A percentile compares a stretch with the other conserved stretches of the same genome.
phyloP scores from a whole-genome alignment of 2,888 invertebrate genomes.

The Prosopocoilus inquinatus region DNA sequence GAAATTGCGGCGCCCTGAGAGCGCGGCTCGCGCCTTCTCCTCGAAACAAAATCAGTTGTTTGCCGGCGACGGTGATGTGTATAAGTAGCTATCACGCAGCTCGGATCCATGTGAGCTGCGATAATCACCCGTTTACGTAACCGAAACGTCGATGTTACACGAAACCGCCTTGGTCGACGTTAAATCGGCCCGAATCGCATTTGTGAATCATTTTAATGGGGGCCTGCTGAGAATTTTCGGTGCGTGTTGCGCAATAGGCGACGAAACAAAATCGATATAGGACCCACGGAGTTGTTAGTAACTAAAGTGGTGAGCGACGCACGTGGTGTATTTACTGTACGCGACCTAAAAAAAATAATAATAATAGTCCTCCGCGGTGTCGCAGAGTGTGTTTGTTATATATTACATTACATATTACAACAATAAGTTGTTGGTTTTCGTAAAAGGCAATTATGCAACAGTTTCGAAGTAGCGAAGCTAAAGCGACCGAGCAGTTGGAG shows the following conservation, averaged over 20 bases:
- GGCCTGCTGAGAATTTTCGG: slow-evolving; percentile 7
- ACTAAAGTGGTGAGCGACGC: too few species aligned
- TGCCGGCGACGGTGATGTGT: slow-evolving; percentile 4
- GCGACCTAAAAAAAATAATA: too few species aligned
- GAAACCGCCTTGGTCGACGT: neutral
- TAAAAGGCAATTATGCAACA: slow-evolving; percentile 11
- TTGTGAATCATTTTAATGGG: neutral
- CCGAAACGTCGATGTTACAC: neutral
- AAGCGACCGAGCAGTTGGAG: slow-evolving; percentile 19
- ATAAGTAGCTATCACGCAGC: neutral
- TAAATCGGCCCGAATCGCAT: neutral
- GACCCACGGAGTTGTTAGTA: slow-evolving; percentile 18
- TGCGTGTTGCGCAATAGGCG: slow-evolving; percentile 30
- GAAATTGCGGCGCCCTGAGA: slow-evolving; percentile 11
- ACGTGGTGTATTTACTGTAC: slow-evolving; percentile 17
- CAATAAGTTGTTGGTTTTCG: neutral
- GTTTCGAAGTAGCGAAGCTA: slow-evolving; percentile 11
- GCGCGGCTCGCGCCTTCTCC: neutral
- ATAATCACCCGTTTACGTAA: slow-evolving; percentile 9
- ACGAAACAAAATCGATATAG: slow-evolving; percentile 26
- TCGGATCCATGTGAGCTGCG: slow-evolving; percentile 10
- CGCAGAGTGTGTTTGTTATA: too few species aligned
- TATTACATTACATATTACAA: too few species aligned
- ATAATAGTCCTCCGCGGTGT: too few species aligned
- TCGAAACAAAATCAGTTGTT: slow-evolving; percentile 12